Base-by-base conservation (phyloP, 1,140 invertebrate species). In the Conus ventricosus region DNA sequence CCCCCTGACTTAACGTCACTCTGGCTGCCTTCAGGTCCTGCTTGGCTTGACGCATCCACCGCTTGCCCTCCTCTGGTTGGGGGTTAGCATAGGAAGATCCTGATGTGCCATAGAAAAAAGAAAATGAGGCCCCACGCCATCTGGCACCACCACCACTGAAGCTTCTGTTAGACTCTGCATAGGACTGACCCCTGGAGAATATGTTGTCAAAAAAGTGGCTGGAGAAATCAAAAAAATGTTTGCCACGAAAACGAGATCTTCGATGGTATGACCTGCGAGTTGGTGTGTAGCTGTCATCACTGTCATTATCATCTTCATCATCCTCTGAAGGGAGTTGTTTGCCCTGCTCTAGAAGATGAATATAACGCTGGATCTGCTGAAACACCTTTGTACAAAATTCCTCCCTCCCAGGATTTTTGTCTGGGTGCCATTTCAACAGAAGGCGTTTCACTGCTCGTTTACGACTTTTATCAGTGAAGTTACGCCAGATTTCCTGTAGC, bases 371-470 rank as follows among this genome's bases (percentile, higher is more conserved):
- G 20, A 93, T 93, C 83, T 88, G 90, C 63, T 94, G 91, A 53
- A 91, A 94, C 11, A 94, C 89, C 75, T 92, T 89, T 3, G 89
- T 93, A 27, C 92, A 90, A 39, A 93, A 87, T 20, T 92, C 82
- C 90, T 93, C 91, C 78, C 92, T 88, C 3, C 89, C 92, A 51
- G 84, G 82, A 89, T 95, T 94, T 90, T 94, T 94, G 88, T 95
- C 94, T 84, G 94, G 94, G 91, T 95, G 94, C 93, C 93, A 94
- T 85, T 93, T 91, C 20, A 94, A 84, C 4, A 94, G 55, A 27
- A 93, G 87, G 88, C 93, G 93, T 13, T 94, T 91, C 25, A 94
- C 89, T 63, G 90, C 91, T 60, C 92, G 93, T 71, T 91, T 88
- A 27, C 93, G 91, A 17, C 84, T 81, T 75, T 92, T 91, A 20